Evolutionary conservation across 2,888 invertebrate genomes (phyloP).

Genomic region (Trachelus stipa): DNA sequence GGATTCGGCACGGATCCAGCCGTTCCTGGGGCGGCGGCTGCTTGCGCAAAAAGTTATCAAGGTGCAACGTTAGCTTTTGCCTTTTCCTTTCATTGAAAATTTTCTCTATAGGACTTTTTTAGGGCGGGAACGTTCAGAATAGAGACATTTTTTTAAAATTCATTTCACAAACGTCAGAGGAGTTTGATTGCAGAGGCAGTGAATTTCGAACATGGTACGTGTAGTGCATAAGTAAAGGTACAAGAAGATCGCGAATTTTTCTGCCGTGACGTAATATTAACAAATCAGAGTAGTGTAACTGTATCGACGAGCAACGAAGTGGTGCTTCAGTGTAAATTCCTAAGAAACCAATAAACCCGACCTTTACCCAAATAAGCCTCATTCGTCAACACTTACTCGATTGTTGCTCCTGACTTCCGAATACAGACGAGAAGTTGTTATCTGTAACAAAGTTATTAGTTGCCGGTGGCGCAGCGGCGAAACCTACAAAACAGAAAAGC

Average conservation of each 20-base stretch:
- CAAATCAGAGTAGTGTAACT: neutral
- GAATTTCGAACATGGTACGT: neutral
- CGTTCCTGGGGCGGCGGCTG: constrained; percentile 70
- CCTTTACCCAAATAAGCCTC: neutral
- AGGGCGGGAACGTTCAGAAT: neutral
- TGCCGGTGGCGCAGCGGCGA: constrained; percentile 61
- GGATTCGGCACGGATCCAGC: constrained; percentile 71
- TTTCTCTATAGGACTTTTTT: neutral
- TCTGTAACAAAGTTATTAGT: constrained; percentile 83
- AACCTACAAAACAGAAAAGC: constrained; percentile 61
- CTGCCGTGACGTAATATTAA: neutral
- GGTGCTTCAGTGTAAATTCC: neutral
- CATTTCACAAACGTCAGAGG: neutral
- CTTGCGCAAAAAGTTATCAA: constrained; percentile 67
- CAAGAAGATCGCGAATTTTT: neutral
- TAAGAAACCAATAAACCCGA: neutral
- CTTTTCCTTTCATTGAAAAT: neutral
- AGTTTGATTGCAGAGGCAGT: neutral
- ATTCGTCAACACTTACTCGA: constrained; percentile 52
- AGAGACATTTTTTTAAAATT: neutral
- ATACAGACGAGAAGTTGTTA: constrained; percentile 88
- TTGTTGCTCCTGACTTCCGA: constrained; percentile 74
- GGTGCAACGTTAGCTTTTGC: constrained; percentile 42
- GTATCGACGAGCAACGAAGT: neutral
- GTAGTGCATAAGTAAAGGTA: neutral